A percentile compares a stretch with the other conserved stretches of the same genome.
Conservation (phyloP, 2,797 vertebrate species). For the Enteromius anoplus region DNA sequence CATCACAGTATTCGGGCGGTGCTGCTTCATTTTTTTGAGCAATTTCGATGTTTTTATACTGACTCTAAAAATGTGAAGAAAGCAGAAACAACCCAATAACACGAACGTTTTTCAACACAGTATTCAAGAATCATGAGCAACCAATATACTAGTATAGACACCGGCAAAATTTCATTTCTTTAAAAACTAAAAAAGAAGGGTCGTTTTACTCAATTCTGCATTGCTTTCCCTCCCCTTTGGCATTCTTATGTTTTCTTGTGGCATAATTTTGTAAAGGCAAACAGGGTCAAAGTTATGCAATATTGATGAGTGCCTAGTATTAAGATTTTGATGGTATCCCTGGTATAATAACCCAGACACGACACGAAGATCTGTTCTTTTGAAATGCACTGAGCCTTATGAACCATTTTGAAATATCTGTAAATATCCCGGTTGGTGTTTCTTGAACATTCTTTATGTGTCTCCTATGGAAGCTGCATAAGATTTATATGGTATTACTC, state of each 20-base stretch:
- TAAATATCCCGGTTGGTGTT: slow-evolving; percentile 66
- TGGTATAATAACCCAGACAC: slow-evolving; percentile 36
- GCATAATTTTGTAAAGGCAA: slow-evolving; percentile 86
- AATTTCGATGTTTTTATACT: slow-evolving; percentile 31
- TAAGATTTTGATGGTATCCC: slow-evolving; percentile 59
- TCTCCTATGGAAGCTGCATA: slow-evolving; percentile 58
- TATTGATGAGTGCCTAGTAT: slow-evolving; percentile 84
- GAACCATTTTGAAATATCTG: slow-evolving; percentile 65
- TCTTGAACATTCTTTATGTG: slow-evolving; percentile 59
- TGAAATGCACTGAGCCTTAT: slow-evolving; percentile 79
- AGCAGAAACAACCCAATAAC: slow-evolving; percentile 27
- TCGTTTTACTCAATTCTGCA: slow-evolving; percentile 17
- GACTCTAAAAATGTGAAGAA: slow-evolving; percentile 41
- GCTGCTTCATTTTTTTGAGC: slow-evolving; percentile 23
- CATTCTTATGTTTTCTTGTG: slow-evolving; percentile 75
- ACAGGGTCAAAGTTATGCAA: slow-evolving; percentile 90
- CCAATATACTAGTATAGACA: neutral
- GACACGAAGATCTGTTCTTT: slow-evolving; percentile 34
- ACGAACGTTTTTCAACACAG: slow-evolving; percentile 36
- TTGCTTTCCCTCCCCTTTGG: slow-evolving; percentile 44
- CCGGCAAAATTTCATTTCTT: neutral
- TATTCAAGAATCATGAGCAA: slow-evolving; percentile 48
- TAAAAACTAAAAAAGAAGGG: neutral
- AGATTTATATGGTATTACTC: slow-evolving; percentile 53
- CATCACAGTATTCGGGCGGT: slow-evolving; percentile 41